phyloP scores from a whole-genome alignment of 2,797 vertebrate species.

The Danio albolineatus region DNA sequence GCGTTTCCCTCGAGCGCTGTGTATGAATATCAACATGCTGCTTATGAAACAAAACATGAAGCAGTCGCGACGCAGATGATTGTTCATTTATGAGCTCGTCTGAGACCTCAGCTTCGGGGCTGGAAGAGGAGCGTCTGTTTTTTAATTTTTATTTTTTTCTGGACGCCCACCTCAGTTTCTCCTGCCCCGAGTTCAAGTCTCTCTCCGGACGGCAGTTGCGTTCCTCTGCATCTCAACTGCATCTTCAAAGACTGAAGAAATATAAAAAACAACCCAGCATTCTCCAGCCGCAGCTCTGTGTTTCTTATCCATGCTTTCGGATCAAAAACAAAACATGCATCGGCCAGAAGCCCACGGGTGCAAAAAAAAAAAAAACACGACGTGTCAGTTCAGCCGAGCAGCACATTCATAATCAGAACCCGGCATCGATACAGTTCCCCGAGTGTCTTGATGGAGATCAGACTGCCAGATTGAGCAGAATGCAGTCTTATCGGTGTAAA shows the following conservation, averaged over 20 bases:
- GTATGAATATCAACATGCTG: background rate
- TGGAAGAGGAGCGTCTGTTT: background rate
- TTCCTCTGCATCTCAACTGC: conserved; percentile 1
- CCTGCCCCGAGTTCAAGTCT: background rate
- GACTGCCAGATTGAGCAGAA: conserved; percentile 13
- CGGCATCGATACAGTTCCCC: conserved; percentile 38
- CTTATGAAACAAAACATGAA: conserved; percentile 21
- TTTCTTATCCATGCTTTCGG: conserved; percentile 22
- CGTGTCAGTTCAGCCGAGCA: conserved; percentile 9
- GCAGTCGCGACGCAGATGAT: background rate
- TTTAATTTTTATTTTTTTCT: too few species aligned
- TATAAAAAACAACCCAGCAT: background rate
- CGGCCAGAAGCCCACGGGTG: conserved; percentile 21
- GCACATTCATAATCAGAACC: conserved; percentile 32
- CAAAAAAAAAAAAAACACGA: conserved; percentile 2
- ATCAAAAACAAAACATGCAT: conserved; percentile 24
- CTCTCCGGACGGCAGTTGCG: background rate
- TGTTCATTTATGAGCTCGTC: conserved; percentile 17
- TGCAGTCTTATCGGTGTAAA: conserved; percentile 34
- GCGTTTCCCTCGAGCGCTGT: background rate
- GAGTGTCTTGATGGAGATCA: conserved; percentile 28
- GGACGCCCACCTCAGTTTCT: conserved; percentile 13
- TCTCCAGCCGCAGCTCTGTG: background rate
- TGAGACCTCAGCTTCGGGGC: background rate
- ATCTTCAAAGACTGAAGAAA: conserved; percentile 7